Evolutionary conservation across 2,113 vertebrate genomes (phyloP), one percentile per base, ranked within the genome.

Genomic region (Pangasianodon hypophthalmus): DNA sequence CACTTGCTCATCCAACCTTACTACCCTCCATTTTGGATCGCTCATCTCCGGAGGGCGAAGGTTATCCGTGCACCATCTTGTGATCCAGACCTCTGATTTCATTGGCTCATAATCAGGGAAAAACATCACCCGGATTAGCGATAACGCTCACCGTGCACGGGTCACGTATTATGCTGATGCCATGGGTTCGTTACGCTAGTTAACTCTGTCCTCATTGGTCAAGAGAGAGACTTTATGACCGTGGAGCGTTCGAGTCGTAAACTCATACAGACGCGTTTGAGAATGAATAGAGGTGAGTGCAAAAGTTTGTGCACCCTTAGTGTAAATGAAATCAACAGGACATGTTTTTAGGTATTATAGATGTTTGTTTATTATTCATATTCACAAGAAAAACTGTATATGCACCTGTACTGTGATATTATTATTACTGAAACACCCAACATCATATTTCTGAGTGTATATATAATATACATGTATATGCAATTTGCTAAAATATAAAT

Each of bases 91-190:
- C n/a, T 44, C 32, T 48, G 82, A 82, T 90, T 86, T 91, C 54
- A 91, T 85, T 81, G 80, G 90, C 71, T 46, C 44, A 16, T 67
- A 48, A 56, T 56, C 18, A 44, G 48, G 50, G 71, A 48, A 90
- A 89, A 85, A 73, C 79, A 89, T 87, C 90, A 89, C 13, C 73
- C 32, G 60, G 81, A 46, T 86, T 71, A 56, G 54, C 11, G n/a
- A 50, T 79, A 44, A 79, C 46, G 64, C 26, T 62, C 56, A 46
- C 24, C 5, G 13, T 16, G 44, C n/a, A 44, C 24, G 32, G 58
- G 79, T 83, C 46, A 54, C 4, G 79, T 32, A 81, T 81, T 82
- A 82, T 86, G 87, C 90, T 91, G 90, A 88, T 88, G 58, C 67
- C 75, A 88, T 14, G 85, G 16, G n/a, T 82, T 86, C 37, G 89